Percentiles rank a stretch among this genome's conserved stretches.
phyloP scores from a whole-genome alignment of 2,797 vertebrate genomes.

The Salmo trutta region DNA sequence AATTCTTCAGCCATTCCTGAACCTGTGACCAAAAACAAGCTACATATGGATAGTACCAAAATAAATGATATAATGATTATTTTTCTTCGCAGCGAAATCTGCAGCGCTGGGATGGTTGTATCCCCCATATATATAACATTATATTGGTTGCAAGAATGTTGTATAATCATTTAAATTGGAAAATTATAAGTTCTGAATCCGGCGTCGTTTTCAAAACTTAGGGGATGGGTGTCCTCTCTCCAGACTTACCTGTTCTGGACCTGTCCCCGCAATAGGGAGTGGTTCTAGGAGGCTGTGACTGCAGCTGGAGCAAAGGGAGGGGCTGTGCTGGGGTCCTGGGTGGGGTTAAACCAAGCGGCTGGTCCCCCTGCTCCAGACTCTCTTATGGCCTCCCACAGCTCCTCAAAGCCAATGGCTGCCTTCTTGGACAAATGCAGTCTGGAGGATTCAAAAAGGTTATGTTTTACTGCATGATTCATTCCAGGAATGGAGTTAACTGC shows the following conservation, averaged over 20 bases:
- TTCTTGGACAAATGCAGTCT: background rate
- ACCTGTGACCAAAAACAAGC: too few relatives aligned
- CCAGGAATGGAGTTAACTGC: background rate
- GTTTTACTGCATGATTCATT: background rate
- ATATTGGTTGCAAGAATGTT: too few relatives aligned
- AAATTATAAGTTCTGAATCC: too few relatives aligned
- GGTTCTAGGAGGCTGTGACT: background rate
- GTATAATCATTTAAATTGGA: too few relatives aligned
- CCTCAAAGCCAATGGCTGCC: background rate
- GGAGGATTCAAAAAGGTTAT: background rate
- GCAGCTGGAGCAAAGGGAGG: slow-evolving; percentile 2
- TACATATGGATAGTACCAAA: too few relatives aligned
- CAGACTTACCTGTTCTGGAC: background rate
- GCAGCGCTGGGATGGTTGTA: too few relatives aligned
- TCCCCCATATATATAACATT: too few relatives aligned
- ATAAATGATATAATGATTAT: too few relatives aligned
- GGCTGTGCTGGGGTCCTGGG: background rate
- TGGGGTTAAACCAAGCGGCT: background rate
- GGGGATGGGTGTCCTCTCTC: background rate
- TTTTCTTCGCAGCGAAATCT: too few relatives aligned
- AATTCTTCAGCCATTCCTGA: too few relatives aligned
- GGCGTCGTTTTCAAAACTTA: too few relatives aligned
- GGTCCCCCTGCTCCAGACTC: background rate
- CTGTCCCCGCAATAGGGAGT: background rate
- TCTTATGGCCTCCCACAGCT: background rate